Evolutionary conservation across 2,888 invertebrate species (phyloP).

Genomic region (Pollenia amentaria): DNA sequence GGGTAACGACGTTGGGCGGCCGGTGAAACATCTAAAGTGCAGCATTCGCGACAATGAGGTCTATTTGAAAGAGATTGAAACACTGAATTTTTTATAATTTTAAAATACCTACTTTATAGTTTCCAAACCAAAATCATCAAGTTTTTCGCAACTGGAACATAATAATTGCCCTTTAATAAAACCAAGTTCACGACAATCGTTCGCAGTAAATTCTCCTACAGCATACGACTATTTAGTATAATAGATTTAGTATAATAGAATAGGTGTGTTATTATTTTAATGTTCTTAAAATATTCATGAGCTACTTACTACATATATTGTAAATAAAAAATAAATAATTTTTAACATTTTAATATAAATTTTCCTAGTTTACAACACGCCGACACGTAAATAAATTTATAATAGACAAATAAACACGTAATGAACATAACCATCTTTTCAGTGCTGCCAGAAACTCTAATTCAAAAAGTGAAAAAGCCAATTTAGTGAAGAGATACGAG

Average conservation of each 20-base stretch:
- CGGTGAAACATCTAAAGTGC: conserved; percentile 89
- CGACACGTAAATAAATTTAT: conserved; percentile 42
- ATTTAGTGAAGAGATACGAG: too few species aligned
- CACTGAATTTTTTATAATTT: neutral
- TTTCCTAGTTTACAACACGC: neutral
- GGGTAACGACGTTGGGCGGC: conserved; percentile 92
- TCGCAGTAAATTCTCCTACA: conserved; percentile 88
- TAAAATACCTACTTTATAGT: conserved; percentile 78
- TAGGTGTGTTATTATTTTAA: neutral
- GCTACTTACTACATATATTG: conserved; percentile 56
- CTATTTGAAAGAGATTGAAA: conserved; percentile 78
- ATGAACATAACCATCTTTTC: conserved; percentile 51
- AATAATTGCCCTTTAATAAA: conserved; percentile 93
- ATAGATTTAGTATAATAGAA: too few species aligned
- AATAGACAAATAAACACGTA: conserved; percentile 12
- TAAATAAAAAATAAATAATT: conserved; percentile 45
- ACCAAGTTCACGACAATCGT: conserved; percentile 94
- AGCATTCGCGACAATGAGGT: conserved; percentile 90
- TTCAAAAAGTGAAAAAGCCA: too few species aligned
- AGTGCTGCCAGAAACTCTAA: neutral
- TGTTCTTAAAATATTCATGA: neutral
- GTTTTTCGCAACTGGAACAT: conserved; percentile 95
- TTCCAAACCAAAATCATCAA: conserved; percentile 87
- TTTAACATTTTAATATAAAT: conserved; percentile 55
- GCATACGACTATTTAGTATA: conserved; percentile 66